Evolutionary conservation across 2,888 invertebrate genomes (phyloP).

Genomic region (Aporophyla nigra): DNA sequence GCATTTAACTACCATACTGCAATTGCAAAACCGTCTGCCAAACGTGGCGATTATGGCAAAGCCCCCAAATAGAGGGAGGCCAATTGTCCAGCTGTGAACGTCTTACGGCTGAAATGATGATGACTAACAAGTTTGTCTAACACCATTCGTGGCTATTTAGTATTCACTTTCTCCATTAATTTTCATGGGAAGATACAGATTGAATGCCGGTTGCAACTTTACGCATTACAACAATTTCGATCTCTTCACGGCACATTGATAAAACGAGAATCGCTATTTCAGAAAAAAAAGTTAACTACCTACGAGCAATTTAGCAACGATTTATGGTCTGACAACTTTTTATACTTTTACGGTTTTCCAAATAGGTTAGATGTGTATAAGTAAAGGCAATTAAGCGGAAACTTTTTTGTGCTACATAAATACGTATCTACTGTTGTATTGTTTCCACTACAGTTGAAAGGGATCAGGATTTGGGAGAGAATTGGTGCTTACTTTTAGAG

Average conservation of each 20-base stretch:
- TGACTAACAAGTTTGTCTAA: conserved; percentile 39
- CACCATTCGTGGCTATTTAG: conserved; percentile 35
- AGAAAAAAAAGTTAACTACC: conserved; percentile 51
- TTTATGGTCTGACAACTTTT: conserved; percentile 47
- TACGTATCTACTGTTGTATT: background rate
- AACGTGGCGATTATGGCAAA: too few species aligned
- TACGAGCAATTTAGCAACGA: conserved; percentile 50
- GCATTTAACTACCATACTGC: too few species aligned
- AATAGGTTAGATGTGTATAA: conserved; percentile 11
- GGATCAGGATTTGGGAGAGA: background rate
- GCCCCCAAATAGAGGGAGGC: too few species aligned
- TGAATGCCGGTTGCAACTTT: conserved; percentile 48
- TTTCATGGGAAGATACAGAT: conserved; percentile 52
- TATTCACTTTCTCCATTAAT: conserved; percentile 43
- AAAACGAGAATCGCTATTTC: conserved; percentile 45
- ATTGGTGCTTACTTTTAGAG: conserved; percentile 23
- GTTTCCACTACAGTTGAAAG: background rate
- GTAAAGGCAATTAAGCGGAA: conserved; percentile 32
- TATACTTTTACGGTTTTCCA: conserved; percentile 40
- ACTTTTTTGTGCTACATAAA: conserved; percentile 9
- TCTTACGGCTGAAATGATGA: too few species aligned
- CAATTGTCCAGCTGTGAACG: too few species aligned
- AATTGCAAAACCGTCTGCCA: too few species aligned
- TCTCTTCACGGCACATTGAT: conserved; percentile 48
- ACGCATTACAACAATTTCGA: conserved; percentile 52